These are phyloP conservation scores for Spheniscus mendiculus DNA, from an alignment of 2,113 vertebrate species.

Conservation along the genomic window DNA sequence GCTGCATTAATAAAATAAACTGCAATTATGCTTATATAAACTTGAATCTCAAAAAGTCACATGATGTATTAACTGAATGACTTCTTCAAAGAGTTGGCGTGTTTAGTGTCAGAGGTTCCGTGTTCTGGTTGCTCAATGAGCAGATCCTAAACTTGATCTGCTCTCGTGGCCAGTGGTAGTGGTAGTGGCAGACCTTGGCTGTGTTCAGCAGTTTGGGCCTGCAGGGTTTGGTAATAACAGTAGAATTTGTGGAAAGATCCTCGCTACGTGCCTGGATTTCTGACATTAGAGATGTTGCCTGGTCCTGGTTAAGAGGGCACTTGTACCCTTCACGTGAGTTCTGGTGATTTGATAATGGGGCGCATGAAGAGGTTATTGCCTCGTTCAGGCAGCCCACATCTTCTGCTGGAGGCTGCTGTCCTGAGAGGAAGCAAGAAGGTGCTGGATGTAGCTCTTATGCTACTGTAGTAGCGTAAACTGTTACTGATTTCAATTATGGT, in stretches of 20 bases:
- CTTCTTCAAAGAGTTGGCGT: fast-evolving
- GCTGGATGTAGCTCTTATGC: not conserved
- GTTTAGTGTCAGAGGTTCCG: not conserved
- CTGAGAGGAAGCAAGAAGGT: fast-evolving
- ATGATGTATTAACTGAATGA: fast-evolving
- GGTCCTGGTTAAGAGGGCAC: not conserved
- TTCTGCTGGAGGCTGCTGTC: not conserved
- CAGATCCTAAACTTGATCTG: not conserved
- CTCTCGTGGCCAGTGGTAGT: not conserved
- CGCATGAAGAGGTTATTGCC: fast-evolving
- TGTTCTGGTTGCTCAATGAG: not conserved
- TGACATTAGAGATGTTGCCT: not conserved
- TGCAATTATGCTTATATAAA: not conserved
- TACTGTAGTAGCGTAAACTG: fast-evolving
- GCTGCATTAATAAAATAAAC: not conserved
- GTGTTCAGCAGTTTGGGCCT: not conserved
- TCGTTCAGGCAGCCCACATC: fast-evolving
- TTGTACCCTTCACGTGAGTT: fast-evolving
- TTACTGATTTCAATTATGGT: fast-evolving
- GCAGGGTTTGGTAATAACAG: not conserved
- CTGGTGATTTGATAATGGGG: fast-evolving
- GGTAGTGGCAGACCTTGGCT: not conserved
- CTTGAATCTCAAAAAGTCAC: not conserved
- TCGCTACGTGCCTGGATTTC: fast-evolving
- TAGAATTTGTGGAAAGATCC: not conserved